Percentiles rank a stretch among this genome's conserved stretches.
Evolutionary conservation across 2,888 invertebrate species (phyloP).

Genomic region (Alcis repandata): DNA sequence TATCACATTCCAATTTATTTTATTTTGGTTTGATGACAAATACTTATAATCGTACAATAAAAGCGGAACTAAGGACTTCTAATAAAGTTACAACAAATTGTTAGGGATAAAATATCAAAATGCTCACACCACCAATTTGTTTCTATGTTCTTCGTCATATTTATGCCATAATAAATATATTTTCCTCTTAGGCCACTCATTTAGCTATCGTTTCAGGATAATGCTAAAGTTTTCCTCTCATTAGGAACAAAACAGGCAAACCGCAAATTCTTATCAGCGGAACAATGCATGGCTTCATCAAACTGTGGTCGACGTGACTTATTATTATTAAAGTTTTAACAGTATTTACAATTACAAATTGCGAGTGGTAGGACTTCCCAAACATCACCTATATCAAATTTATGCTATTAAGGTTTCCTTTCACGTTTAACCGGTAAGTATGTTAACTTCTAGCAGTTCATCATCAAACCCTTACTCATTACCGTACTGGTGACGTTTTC

Average conservation of each 20-base stretch:
- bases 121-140: neutral
- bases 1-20: too few relatives aligned
- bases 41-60: too few relatives aligned
- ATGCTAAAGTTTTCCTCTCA: conserved; percentile 52
- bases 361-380: neutral
- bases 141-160: conserved; percentile 45
- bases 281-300: conserved; percentile 20
- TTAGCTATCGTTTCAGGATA: conserved; percentile 52
- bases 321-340: conserved; percentile 7
- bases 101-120: conserved; percentile 1
- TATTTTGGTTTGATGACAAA: too few relatives aligned
- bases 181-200: conserved; percentile 56
- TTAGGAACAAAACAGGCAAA: conserved; percentile 72
- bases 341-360: conserved; percentile 3
- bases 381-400: neutral
- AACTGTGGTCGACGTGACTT: conserved; percentile 12
- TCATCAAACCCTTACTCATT: too few relatives aligned
- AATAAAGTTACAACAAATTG: neutral
- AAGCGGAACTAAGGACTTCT: too few relatives aligned
- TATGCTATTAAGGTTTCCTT: too few relatives aligned
- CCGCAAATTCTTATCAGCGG: conserved; percentile 56
- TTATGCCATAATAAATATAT: conserved; percentile 11
- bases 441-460: too few relatives aligned
- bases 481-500: too few relatives aligned
- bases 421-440: too few relatives aligned